Percentiles rank a stretch among this genome's conserved stretches.
Conservation (phyloP, 2,888 invertebrate genomes). For the Tetragonisca angustula region DNA sequence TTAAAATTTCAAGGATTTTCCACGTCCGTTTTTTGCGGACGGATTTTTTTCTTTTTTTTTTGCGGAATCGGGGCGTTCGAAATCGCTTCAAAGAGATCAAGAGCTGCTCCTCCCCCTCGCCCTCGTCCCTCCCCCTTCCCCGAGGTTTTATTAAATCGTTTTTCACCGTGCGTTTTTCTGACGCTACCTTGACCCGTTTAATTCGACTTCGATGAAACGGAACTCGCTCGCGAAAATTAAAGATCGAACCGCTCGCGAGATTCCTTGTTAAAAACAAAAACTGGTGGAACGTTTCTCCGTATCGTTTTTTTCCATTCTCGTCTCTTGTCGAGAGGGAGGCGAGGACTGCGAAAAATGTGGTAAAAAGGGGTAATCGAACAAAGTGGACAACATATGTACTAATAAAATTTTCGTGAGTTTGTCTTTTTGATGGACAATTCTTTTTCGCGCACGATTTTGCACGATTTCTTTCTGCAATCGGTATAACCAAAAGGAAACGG, state of each 20-base stretch:
- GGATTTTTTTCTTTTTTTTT: neutral
- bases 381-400: no score
- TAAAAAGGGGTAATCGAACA: no score
- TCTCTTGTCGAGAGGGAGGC: neutral
- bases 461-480: neutral
- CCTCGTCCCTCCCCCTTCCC: neutral
- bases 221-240: neutral
- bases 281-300: neutral
- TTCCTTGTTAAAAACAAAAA: neutral
- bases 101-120: neutral
- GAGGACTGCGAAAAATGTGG: no score
- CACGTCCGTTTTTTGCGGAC: no score
- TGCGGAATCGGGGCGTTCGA: neutral
- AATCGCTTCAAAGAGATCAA: neutral
- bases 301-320: neutral
- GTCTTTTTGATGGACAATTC: no score
- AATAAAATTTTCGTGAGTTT: no score
- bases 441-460: neutral
- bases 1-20: neutral
- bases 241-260: neutral
- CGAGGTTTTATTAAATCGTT: neutral
- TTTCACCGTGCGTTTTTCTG: neutral
- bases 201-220: neutral
- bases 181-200: conserved; percentile 10
- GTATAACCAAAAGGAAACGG: neutral